phyloP scores from a whole-genome alignment of 37 sponge, comb jelly and placozoan species.

The Chondrosia reniformis region DNA sequence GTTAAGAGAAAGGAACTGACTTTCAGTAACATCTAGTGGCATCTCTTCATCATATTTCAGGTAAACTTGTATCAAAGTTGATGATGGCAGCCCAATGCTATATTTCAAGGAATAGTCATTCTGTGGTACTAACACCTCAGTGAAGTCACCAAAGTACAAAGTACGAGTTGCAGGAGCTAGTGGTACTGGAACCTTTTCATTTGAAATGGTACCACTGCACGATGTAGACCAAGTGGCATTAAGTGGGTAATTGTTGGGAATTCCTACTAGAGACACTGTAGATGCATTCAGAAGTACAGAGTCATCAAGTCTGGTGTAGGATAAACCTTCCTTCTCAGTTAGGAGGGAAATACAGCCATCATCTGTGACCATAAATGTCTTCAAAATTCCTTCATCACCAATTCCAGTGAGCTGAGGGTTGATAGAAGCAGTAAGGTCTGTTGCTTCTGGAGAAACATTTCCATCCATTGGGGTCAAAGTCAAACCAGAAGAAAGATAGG shows the following conservation, averaged over 20 bases:
- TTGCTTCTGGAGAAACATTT: not conserved
- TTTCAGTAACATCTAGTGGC: not conserved
- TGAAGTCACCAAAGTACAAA: not conserved
- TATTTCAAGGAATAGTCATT: not conserved
- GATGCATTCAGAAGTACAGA: slow-evolving; percentile 7
- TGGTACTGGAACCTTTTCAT: not conserved
- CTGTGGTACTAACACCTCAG: not conserved
- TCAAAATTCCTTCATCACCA: slow-evolving; percentile 31
- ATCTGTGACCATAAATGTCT: slow-evolving; percentile 31
- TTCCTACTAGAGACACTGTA: slow-evolving; percentile 3
- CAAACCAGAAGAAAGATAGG: slow-evolving; percentile 7
- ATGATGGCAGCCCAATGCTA: not conserved
- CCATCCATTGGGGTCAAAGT: not conserved
- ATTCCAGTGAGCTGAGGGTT: slow-evolving; percentile 15
- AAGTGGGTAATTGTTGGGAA: not conserved
- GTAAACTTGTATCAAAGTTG: not conserved
- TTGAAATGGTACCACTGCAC: not conserved
- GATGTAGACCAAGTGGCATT: not conserved
- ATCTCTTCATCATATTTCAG: not conserved
- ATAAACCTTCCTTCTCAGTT: slow-evolving; percentile 3
- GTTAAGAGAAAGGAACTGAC: not conserved
- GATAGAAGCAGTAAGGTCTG: slow-evolving; percentile 48
- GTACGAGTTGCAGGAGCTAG: not conserved
- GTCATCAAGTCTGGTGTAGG: slow-evolving; percentile 15
- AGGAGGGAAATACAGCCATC: slow-evolving; percentile 37